phyloP scores from a whole-genome alignment of 2,888 invertebrate genomes.

The Dastarcus helophoroides region DNA sequence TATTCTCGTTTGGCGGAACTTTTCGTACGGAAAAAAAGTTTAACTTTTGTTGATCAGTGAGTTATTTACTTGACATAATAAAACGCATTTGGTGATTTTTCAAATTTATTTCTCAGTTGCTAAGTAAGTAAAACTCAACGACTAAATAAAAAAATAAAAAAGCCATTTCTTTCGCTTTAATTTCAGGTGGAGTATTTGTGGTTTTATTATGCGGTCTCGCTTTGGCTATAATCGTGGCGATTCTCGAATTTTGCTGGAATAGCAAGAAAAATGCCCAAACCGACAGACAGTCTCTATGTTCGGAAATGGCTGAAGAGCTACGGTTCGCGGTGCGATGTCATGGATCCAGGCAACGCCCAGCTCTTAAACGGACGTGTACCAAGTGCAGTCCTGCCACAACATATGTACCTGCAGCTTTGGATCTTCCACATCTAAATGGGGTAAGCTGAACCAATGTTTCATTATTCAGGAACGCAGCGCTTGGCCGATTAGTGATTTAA shows the following conservation, averaged over 20 bases:
- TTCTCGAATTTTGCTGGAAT: conserved; percentile 91
- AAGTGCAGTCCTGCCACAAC: conserved; percentile 64
- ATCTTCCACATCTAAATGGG: conserved; percentile 44
- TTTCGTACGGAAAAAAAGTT: no score
- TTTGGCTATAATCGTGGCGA: conserved; percentile 81
- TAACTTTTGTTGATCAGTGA: no score
- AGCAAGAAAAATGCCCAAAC: conserved; percentile 79
- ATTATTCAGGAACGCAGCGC: no score
- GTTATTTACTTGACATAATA: no score
- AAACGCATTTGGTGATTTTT: no score
- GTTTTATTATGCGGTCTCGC: conserved; percentile 88
- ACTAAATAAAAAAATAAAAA: no score
- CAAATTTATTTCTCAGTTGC: no score
- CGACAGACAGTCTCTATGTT: conserved; percentile 77
- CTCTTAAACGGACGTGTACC: conserved; percentile 63
- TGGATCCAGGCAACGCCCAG: conserved; percentile 72
- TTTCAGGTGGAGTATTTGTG: conserved; percentile 87
- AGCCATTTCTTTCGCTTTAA: no score
- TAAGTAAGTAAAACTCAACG: no score
- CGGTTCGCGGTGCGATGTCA: conserved; percentile 82
- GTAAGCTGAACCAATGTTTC: conserved; percentile 29
- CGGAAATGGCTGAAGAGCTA: conserved; percentile 89
- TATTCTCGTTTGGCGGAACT: no score
- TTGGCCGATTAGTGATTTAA: no score
- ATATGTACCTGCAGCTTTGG: conserved; percentile 56